Evolutionary conservation across 2,797 vertebrate species (phyloP), one percentile per base, ranked within the genome.

Genomic region (Phrynocephalus vlangalii): DNA sequence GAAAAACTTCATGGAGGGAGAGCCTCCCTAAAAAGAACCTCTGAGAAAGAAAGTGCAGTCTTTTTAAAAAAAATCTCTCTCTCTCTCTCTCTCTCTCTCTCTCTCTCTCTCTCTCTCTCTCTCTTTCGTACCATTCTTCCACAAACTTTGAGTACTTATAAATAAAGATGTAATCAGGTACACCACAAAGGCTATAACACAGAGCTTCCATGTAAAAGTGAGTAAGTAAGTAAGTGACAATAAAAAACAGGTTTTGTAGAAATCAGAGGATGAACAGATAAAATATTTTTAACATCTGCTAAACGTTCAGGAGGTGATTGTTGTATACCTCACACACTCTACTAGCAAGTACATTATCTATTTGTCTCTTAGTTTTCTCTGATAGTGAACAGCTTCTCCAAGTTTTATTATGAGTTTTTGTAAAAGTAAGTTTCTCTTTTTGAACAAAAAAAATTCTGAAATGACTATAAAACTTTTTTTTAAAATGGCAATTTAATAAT

Each of bases 391-490:
- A 94, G 90, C 18, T 90, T 95, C 86, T 90, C 89, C 95, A 92
- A 92, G 79, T 85, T 94, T 82, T 92, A 95, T 94, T 84, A 89
- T 92, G 88, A 94, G 91, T 96, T 96, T 95, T 92, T 94, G 90
- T 95, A 95, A 95, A 96, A 96, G 92, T 95, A 96, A 95, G 95
- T 95, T 96, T 91, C 95, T 95, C 33, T 70, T 56, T 56, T 56
- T 56, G 8, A 56, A 8, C 7, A 72, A 72, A 96, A 96, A 96
- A 96, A 94, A 94, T 92, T 94, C 88, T 88, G 90, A 95, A 96
- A 95, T 92, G 94, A 94, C 93, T 95, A 95, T 89, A 91, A 96
- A 96, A 95, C 93, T 95, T 95, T 96, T 96, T 96, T 96, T 44
- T 44, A 4, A 97, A 95, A 96, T 94, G 94, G 95, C 93, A 96